phyloP scores from a whole-genome alignment of 1,140 invertebrate genomes.

The Lamellibrachia luymesi region DNA sequence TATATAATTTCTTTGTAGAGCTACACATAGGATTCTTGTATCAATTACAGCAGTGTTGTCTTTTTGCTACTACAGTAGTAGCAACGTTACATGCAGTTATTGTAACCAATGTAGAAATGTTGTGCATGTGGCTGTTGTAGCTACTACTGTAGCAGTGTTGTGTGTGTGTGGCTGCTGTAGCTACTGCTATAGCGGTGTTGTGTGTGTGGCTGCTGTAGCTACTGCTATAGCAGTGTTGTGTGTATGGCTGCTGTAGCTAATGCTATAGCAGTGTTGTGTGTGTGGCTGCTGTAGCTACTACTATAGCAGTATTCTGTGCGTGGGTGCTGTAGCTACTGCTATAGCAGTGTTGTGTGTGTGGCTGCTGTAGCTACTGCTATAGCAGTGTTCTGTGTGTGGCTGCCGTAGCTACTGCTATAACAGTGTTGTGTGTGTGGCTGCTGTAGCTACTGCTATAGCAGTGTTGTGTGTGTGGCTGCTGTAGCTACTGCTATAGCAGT shows the following conservation, averaged over 20 bases:
- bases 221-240: too few relatives aligned
- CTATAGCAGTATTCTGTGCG: neutral
- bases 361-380: too few relatives aligned
- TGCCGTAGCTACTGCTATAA: neutral
- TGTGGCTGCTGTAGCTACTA: too few relatives aligned
- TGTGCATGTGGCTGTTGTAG: too few relatives aligned
- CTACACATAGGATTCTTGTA: neutral
- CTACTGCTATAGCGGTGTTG: too few relatives aligned
- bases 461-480: neutral
- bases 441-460: neutral
- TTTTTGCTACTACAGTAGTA: neutral
- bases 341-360: too few relatives aligned
- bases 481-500: neutral
- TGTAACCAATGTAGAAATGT: neutral
- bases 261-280: too few relatives aligned
- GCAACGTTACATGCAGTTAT: neutral
- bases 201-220: too few relatives aligned
- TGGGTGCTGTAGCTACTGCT: neutral
- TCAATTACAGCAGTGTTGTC: neutral
- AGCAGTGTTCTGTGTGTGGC: too few relatives aligned
- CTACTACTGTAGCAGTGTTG: too few relatives aligned
- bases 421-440: neutral
- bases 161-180: too few relatives aligned
- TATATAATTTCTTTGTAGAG: neutral
- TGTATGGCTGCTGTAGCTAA: too few relatives aligned